Conservation (phyloP, 2,888 invertebrate genomes). For the Lithophane ornitopus region DNA sequence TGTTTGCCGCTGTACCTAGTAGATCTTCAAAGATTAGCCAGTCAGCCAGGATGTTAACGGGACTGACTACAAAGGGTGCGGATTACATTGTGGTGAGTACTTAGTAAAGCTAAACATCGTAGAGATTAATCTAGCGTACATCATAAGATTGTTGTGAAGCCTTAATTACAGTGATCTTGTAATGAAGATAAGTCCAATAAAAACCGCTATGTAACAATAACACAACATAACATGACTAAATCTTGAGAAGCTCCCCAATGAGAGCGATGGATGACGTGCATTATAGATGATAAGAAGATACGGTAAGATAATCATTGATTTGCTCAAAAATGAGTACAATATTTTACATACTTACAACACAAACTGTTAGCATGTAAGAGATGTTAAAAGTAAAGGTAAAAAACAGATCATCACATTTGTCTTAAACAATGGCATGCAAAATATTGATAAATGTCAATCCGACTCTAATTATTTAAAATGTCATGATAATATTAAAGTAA, state of each 20-base stretch:
- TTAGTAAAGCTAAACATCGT: not conserved
- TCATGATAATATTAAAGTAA: too few species aligned
- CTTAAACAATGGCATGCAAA: too few species aligned
- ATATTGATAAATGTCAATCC: too few species aligned
- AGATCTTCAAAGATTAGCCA: constrained; percentile 24
- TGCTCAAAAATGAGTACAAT: too few species aligned
- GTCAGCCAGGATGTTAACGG: not conserved
- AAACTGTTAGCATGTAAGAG: too few species aligned
- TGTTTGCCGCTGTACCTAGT: not conserved
- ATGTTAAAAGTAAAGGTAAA: too few species aligned
- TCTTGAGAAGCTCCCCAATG: not conserved
- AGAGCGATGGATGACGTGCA: not conserved
- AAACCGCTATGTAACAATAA: not conserved
- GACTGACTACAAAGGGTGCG: not conserved
- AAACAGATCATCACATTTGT: too few species aligned
- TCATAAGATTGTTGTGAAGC: not conserved
- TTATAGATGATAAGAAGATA: not conserved
- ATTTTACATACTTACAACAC: too few species aligned
- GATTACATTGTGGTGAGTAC: constrained; percentile 5
- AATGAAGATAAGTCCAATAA: not conserved
- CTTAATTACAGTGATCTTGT: not conserved
- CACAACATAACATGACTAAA: not conserved
- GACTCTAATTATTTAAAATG: too few species aligned
- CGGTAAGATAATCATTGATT: too few species aligned
- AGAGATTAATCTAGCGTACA: constrained; percentile 15